Evolutionary conservation across 2,888 invertebrate species (phyloP).

Genomic region (Zaprionus bogoriensis): DNA sequence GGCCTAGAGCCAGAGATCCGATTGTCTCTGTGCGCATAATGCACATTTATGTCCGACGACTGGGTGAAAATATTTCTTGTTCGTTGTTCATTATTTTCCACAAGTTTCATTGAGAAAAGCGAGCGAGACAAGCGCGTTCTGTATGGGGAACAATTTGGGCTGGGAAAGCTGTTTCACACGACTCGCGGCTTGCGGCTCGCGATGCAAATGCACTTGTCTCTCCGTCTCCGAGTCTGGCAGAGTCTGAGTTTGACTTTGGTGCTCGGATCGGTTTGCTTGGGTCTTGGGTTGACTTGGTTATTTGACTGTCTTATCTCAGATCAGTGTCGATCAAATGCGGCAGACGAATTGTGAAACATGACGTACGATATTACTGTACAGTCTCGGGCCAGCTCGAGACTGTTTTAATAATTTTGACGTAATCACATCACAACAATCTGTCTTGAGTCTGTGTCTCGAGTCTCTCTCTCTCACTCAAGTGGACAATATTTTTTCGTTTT

Average conservation of each 20-base stretch:
- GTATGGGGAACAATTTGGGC: slow-evolving; percentile 25
- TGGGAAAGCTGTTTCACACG: slow-evolving; percentile 68
- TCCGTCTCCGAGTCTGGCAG: slow-evolving; percentile 3
- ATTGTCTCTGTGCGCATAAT: slow-evolving; percentile 52
- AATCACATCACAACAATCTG: slow-evolving; percentile 77
- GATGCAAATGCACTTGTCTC: slow-evolving; percentile 71
- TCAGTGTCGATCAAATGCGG: slow-evolving; percentile 71
- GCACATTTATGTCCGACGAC: slow-evolving; percentile 50
- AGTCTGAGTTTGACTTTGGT: slow-evolving; percentile 24
- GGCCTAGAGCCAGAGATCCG: slow-evolving; percentile 31
- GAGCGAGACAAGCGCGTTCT: background rate
- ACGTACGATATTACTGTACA: slow-evolving; percentile 47
- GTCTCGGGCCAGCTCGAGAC: slow-evolving; percentile 47
- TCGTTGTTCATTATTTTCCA: slow-evolving; percentile 66
- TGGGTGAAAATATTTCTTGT: slow-evolving; percentile 54
- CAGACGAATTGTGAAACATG: slow-evolving; percentile 72
- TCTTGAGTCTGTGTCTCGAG: slow-evolving; percentile 39
- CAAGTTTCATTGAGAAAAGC: slow-evolving; percentile 60
- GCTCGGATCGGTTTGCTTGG: slow-evolving; percentile 22
- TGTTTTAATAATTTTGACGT: slow-evolving; percentile 78
- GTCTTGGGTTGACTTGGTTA: slow-evolving; percentile 49
- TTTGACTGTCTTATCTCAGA: slow-evolving; percentile 65
- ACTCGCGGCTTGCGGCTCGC: slow-evolving; percentile 4
- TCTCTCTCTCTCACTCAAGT: slow-evolving; percentile 61
- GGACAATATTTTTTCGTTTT: slow-evolving; percentile 46